Evolutionary conservation across 2,113 vertebrate genomes (phyloP).

Genomic region (Bubo scandiacus): DNA sequence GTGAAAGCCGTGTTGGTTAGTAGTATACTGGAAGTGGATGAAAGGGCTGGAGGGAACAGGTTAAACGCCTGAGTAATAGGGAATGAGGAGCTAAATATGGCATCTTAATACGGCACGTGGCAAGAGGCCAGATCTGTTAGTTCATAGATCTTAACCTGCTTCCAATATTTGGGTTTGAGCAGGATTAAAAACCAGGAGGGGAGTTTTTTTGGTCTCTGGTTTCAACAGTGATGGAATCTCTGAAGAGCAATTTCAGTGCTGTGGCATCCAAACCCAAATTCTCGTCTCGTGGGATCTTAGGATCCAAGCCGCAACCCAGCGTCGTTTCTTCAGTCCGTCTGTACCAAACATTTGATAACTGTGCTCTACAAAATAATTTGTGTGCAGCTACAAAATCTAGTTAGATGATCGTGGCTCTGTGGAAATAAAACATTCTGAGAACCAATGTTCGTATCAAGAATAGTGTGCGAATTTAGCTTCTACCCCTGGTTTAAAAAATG

Average conservation of each 20-base stretch:
- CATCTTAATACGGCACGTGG: not conserved
- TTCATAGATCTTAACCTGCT: not conserved
- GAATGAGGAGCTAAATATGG: constrained; percentile 44
- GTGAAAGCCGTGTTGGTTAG: not conserved
- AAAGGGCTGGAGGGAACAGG: constrained; percentile 5
- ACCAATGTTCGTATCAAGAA: not conserved
- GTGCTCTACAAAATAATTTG: not conserved
- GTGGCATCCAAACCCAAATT: not conserved
- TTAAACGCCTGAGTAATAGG: constrained; percentile 9
- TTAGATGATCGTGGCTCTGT: not conserved
- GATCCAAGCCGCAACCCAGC: not conserved
- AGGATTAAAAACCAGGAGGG: constrained; percentile 15
- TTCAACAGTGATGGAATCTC: not conserved
- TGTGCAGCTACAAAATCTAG: not conserved
- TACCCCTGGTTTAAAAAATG: not conserved
- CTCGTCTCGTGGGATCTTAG: not conserved
- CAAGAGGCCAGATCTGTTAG: constrained; percentile 29
- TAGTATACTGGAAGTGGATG: not conserved
- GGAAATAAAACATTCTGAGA: not conserved
- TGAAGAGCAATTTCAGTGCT: not conserved
- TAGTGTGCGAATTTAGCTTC: not conserved
- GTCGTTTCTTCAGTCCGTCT: not conserved
- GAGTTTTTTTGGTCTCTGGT: not conserved
- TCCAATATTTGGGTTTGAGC: not conserved
- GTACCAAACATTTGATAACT: not conserved